A percentile compares a stretch with the other conserved stretches of the same genome.
These are phyloP conservation scores for Cryptosula pallasiana DNA, from an alignment of 2,888 invertebrate species.

Conservation along the genomic window DNA sequence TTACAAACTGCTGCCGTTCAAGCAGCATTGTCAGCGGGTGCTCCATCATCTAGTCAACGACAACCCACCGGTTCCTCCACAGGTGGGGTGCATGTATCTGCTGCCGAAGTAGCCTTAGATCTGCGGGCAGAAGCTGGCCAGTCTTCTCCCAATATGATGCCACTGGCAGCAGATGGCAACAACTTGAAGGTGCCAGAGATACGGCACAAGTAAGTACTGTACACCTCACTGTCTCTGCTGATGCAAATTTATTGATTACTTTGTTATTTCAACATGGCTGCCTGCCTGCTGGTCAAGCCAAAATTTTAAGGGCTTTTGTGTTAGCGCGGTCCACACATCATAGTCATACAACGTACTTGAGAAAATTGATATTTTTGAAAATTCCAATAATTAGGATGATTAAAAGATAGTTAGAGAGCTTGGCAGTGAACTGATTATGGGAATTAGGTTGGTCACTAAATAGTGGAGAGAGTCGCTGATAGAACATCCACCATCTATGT, in stretches of 20 bases:
- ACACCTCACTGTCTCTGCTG: neutral
- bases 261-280: neutral
- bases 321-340: neutral
- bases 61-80: neutral
- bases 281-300: neutral
- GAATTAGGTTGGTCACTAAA: neutral
- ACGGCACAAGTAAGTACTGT: neutral
- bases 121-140: neutral
- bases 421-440: neutral
- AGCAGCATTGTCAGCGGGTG: neutral
- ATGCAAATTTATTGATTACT: neutral
- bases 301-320: constrained; percentile 3
- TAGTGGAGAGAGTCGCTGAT: too few relatives aligned
- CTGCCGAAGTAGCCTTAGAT: neutral
- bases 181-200: constrained; percentile 13
- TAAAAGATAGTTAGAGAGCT: neutral
- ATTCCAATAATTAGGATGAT: neutral
- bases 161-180: neutral
- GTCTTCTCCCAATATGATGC: neutral
- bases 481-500: too few relatives aligned
- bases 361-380: constrained; percentile 2
- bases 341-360: neutral
- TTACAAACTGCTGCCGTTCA: neutral
- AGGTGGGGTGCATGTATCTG: neutral
- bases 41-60: constrained; percentile 4